Base-by-base conservation (phyloP, 2,888 invertebrate species). In the Temnothorax unifasciatus region DNA sequence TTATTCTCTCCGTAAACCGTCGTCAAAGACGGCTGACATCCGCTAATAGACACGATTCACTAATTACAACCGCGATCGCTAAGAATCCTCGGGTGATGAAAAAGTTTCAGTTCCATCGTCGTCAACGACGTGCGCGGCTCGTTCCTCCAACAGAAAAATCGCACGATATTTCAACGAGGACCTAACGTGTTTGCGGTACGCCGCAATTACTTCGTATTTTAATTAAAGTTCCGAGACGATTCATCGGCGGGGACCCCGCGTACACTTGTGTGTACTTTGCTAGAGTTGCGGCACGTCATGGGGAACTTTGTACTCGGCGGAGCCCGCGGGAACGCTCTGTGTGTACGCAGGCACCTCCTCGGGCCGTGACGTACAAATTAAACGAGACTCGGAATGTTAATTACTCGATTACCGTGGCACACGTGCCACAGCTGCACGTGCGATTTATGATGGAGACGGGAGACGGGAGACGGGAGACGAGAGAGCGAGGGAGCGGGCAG, bases 301-400 rank as follows among this genome's bases (percentile, higher is more conserved):
- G 63, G 61, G 76, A 77, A 85, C 71, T 83, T 85, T 79, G 84
- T 66, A 66, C 76, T 15, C 73, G 63, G 54, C 25, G 47, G 38
- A 15, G 44, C 61, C 57, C 71, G 68, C 59, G 79, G 69, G 63
- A 63, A 47, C 69, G 44, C 57, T 41, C 52, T 41, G n/a, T 29
- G 41, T 59, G 64, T 71, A 44, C 61, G 47, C 41, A 52, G 82
- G 66, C 73, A 57, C 61, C 82, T 63, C 71, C 71, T 69, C 77
- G 61, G 73, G 73, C 79, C 75, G 77, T 82, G 84, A 86, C 83
- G 64, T 85, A 87, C 75, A 84, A 90, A 90, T 88, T 88, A 90
- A 89, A 90, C 90, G 90, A 86, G 87, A 84, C 85, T 86, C 82
- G 89, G 90, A 90, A 90, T 90, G 89, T 90, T 90, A 90, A 90